Evolutionary conservation across 2,113 vertebrate species (phyloP), one percentile per base, ranked within the genome.

Genomic region (Apeltes quadracus): DNA sequence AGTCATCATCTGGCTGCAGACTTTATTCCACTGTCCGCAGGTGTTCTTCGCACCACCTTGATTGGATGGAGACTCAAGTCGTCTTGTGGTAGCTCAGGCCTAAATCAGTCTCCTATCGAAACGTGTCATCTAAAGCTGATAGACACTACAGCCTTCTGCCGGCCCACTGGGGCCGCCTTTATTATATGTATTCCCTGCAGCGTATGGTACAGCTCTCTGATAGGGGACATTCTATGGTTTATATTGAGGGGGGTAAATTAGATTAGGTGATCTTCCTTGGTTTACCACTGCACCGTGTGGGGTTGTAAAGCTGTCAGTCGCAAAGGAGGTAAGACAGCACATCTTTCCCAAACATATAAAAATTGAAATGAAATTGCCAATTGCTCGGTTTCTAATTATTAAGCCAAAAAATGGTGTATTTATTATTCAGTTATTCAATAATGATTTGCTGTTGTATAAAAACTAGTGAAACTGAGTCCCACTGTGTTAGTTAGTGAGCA

Each of bases 101-200:
- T 83, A 89, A 90, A 91, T 91, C 89, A 91, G 86, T 79, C 76
- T 84, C 72, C 82, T 87, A 90, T 91, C 76, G 65, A 91, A 91
- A 91, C 87, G 84, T 91, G 90, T 89, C 87, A 89, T 92, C 88
- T 86, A 89, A 89, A 89, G 90, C 88, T 89, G 89, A 92, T 91
- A 80, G 91, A 89, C 89, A 88, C 89, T 89, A 87, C 75, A 89
- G 87, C 73, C 75, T 20, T 72, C 79, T 72, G 78, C 77, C 18
- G 29, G 69, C 73, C 86, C 66, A 44, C 84, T 43, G 87, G 78
- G 80, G 82, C 78, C 62, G 55, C 72, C 54, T 57, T 85, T 86
- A 88, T 87, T 90, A 80, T 89, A 86, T 88, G 84, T 88, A 84
- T 79, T 83, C 86, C 88, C 87, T 68, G 89, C 80, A 86, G 88